Conservation (phyloP, 2,888 invertebrate genomes). For the Stramonita haemastoma region DNA sequence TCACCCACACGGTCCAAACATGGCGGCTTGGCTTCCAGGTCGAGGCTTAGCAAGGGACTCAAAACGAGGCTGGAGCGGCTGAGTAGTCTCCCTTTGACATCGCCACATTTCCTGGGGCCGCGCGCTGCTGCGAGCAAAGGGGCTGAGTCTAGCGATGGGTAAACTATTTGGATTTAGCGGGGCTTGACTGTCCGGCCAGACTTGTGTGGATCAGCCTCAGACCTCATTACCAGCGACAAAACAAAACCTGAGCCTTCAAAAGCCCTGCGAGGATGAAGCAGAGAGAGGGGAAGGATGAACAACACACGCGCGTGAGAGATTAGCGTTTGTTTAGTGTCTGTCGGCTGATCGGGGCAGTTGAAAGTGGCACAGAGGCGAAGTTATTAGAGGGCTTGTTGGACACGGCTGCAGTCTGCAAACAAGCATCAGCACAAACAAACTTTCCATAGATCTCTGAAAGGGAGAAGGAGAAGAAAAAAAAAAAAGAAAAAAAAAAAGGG, state of each 20-base stretch:
- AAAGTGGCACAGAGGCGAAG: background rate
- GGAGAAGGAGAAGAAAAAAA: too few species aligned
- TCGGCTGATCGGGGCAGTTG: background rate
- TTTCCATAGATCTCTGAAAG: too few species aligned
- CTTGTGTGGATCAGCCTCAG: constrained; percentile 17
- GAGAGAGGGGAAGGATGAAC: background rate
- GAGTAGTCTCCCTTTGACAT: constrained; percentile 28
- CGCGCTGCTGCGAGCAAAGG: too few species aligned
- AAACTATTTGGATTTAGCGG: constrained; percentile 41
- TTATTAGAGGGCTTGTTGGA: background rate
- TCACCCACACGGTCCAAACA: constrained; percentile 31
- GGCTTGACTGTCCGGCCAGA: constrained; percentile 10
- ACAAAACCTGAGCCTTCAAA: constrained; percentile 14
- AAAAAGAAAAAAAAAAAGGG: too few species aligned
- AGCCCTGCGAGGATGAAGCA: background rate
- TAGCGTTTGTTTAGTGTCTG: background rate
- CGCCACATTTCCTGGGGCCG: constrained; percentile 35
- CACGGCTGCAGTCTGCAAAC: background rate
- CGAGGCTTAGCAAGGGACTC: constrained; percentile 24
- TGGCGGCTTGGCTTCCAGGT: constrained; percentile 32
- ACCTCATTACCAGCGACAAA: constrained; percentile 41
- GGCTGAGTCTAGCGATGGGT: constrained; percentile 13
- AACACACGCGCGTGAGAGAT: background rate
- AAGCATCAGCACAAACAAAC: background rate
- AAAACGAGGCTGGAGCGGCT: background rate